Percentiles rank a stretch among this genome's conserved stretches.
These are phyloP conservation scores for Strix uralensis DNA, from an alignment of 2,113 vertebrate species.

Conservation along the genomic window DNA sequence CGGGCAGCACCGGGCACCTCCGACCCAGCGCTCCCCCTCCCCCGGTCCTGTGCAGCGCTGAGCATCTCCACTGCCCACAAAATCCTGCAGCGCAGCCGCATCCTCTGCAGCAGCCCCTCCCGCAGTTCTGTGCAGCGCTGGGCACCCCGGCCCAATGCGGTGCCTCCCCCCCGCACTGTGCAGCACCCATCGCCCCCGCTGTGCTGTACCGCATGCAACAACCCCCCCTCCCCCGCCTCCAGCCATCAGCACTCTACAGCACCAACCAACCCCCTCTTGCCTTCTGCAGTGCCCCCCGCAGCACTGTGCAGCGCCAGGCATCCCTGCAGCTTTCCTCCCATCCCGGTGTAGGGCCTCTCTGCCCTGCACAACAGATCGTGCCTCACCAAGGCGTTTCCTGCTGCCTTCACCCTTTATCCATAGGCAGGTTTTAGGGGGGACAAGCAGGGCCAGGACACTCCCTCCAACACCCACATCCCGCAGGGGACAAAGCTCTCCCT, in stretches of 20 bases:
- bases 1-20: not conserved
- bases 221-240: not conserved
- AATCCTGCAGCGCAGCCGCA: not conserved
- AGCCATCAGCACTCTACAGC: not conserved
- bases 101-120: not conserved
- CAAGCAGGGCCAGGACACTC: not conserved
- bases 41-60: not conserved
- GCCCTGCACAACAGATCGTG: not conserved
- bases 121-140: not conserved
- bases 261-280: not conserved
- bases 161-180: fast-evolving
- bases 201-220: not conserved
- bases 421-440: not conserved
- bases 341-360: not conserved
- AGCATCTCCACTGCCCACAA: not conserved
- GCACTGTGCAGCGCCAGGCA: not conserved
- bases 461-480: not conserved
- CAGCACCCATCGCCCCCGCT: not conserved
- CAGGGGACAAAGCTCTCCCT: not conserved
- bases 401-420: not conserved
- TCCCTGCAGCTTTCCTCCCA: not conserved
- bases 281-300: not conserved
- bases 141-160: not conserved
- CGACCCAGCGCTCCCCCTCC: not conserved
- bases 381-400: not conserved